Conservation (phyloP, 2,888 invertebrate genomes). For the Cerastis rubricosa region DNA sequence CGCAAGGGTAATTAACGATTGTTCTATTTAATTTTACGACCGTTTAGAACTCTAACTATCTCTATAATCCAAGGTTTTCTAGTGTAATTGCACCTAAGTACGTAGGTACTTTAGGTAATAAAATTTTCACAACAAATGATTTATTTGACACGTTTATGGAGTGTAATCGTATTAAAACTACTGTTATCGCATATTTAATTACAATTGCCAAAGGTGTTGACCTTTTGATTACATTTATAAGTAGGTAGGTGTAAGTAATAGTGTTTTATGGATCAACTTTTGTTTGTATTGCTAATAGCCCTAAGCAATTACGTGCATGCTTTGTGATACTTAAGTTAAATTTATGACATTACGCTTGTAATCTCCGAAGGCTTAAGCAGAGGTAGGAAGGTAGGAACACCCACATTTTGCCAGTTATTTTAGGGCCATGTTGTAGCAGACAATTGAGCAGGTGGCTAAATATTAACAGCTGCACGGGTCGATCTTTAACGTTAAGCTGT, state of each 20-base stretch:
- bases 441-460: too few relatives aligned
- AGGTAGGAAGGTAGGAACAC: too few relatives aligned
- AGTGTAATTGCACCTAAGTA: constrained; percentile 36
- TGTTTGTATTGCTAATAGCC: constrained; percentile 22
- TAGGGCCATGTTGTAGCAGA: neutral
- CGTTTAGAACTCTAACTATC: constrained; percentile 41
- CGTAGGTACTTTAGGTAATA: constrained; percentile 19
- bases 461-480: too few relatives aligned
- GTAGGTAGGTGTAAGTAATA: constrained; percentile 9
- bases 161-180: constrained; percentile 50
- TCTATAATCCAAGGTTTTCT: constrained; percentile 55
- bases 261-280: constrained; percentile 34
- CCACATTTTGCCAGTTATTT: neutral
- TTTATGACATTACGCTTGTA: constrained; percentile 2
- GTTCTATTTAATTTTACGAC: constrained; percentile 39
- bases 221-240: constrained; percentile 41
- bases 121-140: constrained; percentile 55
- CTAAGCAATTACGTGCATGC: neutral
- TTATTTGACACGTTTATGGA: constrained; percentile 57
- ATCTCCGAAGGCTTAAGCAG: neutral
- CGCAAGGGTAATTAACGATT: constrained; percentile 41
- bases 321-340: neutral
- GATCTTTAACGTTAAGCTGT: too few relatives aligned
- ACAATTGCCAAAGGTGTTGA: constrained; percentile 33
- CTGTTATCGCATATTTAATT: constrained; percentile 52